phyloP scores from a whole-genome alignment of 2,888 invertebrate genomes.

The Ligdia adustata region DNA sequence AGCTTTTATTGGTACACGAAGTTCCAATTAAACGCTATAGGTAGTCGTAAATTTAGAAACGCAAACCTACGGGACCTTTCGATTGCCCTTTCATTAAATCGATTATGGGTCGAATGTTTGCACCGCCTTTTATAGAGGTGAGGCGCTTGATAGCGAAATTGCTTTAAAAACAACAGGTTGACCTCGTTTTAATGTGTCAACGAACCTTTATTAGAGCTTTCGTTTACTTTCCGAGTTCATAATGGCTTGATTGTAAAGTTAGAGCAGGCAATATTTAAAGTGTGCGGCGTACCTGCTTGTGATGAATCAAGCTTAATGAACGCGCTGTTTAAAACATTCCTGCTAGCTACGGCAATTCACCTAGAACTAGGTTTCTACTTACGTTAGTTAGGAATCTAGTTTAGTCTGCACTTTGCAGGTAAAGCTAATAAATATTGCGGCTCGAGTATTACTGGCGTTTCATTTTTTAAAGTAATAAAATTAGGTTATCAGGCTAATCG shows the following conservation, averaged over 20 bases:
- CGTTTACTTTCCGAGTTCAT: constrained; percentile 33
- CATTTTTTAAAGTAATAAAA: no score
- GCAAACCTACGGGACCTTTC: constrained; percentile 69
- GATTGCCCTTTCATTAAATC: constrained; percentile 78
- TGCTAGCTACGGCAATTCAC: constrained; percentile 9
- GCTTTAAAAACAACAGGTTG: constrained; percentile 68
- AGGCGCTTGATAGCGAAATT: constrained; percentile 68
- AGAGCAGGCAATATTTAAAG: constrained; percentile 27
- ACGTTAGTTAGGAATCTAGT: constrained; percentile 12
- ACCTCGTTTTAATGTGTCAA: constrained; percentile 47
- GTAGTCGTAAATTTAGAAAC: constrained; percentile 74
- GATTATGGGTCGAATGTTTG: constrained; percentile 70
- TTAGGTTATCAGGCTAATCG: no score
- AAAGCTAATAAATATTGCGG: no score
- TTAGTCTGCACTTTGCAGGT: constrained; percentile 5
- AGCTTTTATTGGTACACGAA: constrained; percentile 75
- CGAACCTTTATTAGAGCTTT: constrained; percentile 36
- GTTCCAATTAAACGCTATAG: constrained; percentile 75
- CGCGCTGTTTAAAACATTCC: constrained; percentile 26
- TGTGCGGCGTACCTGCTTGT: constrained; percentile 21
- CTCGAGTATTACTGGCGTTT: no score
- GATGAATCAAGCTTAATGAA: constrained; percentile 30
- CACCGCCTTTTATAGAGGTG: constrained; percentile 66
- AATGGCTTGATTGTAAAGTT: constrained; percentile 36
- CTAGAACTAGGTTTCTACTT: constrained; percentile 7